Base-by-base conservation (phyloP, 2,888 invertebrate genomes). In the Agonopterix subpropinquella region DNA sequence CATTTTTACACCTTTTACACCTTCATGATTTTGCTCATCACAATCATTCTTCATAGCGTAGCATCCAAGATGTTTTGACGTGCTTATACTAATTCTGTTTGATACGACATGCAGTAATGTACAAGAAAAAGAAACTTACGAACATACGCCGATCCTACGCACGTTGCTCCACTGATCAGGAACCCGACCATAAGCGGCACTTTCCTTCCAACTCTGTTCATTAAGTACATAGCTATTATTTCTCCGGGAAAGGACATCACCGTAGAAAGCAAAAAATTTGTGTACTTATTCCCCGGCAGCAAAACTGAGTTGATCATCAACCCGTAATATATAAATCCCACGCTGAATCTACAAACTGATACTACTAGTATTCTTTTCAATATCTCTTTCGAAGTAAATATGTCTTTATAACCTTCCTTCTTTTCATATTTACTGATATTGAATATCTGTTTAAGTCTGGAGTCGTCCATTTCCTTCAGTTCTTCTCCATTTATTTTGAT, bases 201-300 rank as follows among this genome's bases (percentile, higher is more conserved):
- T 50, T 76, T 80, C 43, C 86, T 71, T 5, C 86, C 86, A 13
- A 76, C 53, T 52, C 69, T 82, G 54, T 81, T 80, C 81, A 86
- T 80, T 47, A 77, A 52, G 51, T 77, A 77, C 58, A 83, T 55
- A 0, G 73, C 71, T 1, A 80, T 53, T 43, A 84, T 47, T 52
- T 85, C 85, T 1, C 85, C 86, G 0, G 85, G 86, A 42, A 80
- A 83, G 0, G 83, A 84, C 76, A 82, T 80, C 39, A 82, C 56
- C 0, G 84, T 77, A 1, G 77, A 59, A 44, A 86, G 58, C 11
- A 83, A 51, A 48, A 85, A 86, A 56, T 84, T 85, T 1, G 70
- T 66, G 47, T 85, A 80, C 48, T 82, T 85, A 47, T 81, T 66
- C 0, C 86, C 86, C 0, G 86, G 83, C 11, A 86, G 56, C 56